Evolutionary conservation across 1,140 invertebrate genomes (phyloP), one percentile per base, ranked within the genome.

Genomic region (Paramacrobiotus metropolitanus): DNA sequence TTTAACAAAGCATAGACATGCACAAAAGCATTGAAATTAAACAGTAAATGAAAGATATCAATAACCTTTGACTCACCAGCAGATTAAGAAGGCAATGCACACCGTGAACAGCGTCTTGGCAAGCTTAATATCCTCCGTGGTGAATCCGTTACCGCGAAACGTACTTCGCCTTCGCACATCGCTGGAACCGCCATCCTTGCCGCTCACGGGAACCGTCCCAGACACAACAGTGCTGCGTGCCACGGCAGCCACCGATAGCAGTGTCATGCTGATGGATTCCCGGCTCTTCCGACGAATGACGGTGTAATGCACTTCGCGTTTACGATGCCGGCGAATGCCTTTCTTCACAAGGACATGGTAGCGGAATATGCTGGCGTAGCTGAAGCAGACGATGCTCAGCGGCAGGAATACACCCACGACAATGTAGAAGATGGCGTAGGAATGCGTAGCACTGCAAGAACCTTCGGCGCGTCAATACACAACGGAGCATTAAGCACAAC

Each of bases 391-490:
- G 9, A 68, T 44, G 1, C 66, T 18, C 21, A 68, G 61, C 1
- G 70, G 70, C 2, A 69, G 62, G 62, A 65, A 67, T 15, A 70
- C 67, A 2, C 67, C 61, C 2, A 68, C 62, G 2, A 66, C 61
- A 1, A 65, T 65, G 62, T 70, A 68, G 20, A 69, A 66, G 0
- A 70, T 62, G 2, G 68, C 69, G 60, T 69, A 70, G 2, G 65
- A 64, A 62, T 62, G 66, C 2, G 65, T 68, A 9, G 66, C 69
- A 40, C 34, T 40, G n/a, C 9, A 40, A 40, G n/a, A 40, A n/a
- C n/a, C n/a, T n/a, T n/a, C n/a, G n/a, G n/a, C n/a, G n/a, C n/a
- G n/a, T n/a, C n/a, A n/a, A n/a, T n/a, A n/a, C n/a, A n/a, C n/a
- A n/a, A n/a, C n/a, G n/a, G n/a, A n/a, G n/a, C n/a, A n/a, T n/a